Evolutionary conservation across 2,113 vertebrate genomes (phyloP), one percentile per base, ranked within the genome.

Genomic region (Brachirus orientalis): DNA sequence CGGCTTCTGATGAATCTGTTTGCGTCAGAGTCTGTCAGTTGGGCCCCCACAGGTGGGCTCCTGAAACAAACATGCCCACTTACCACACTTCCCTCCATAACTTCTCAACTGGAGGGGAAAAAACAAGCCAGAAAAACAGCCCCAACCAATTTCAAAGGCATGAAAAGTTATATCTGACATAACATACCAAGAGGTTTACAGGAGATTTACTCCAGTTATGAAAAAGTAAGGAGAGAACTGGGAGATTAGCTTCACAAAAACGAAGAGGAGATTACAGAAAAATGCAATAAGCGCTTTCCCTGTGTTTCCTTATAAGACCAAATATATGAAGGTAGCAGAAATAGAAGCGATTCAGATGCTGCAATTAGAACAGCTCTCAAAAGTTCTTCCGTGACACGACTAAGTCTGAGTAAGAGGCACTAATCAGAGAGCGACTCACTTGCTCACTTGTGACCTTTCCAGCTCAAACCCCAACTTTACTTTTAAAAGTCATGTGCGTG

Each of bases 121-220:
- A 45, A 22, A 48, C 6, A 12, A 52, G 33, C 9, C 4, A 33
- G 4, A 10, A 52, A 14, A 52, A 50, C 18, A 50, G 10, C 35
- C 57, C 69, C 12, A n/a, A 66, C 63, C 72, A 80, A 79, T 83
- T 86, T 89, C 73, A 53, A 60, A 77, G 79, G 77, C 66, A 81
- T 82, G 80, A 87, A 80, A 84, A 86, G 87, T 85, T 88, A 90
- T 90, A 88, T 88, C 64, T 86, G 87, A 86, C 64, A 65, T 83
- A 80, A 86, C 79, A 90, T 86, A 83, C 90, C 88, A 77, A 65
- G 45, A 81, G 90, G 60, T 84, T 89, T 85, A 86, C 20, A 63
- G 71, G 69, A 90, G 86, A 85, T 88, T 90, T 88, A 83, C 56
- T 80, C 65, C 37, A 86, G 84, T 89, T 91, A 89, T 89, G 89